These are phyloP conservation scores for Odontamblyopus rebecca DNA, from an alignment of 2,797 vertebrate species.

Conservation along the genomic window DNA sequence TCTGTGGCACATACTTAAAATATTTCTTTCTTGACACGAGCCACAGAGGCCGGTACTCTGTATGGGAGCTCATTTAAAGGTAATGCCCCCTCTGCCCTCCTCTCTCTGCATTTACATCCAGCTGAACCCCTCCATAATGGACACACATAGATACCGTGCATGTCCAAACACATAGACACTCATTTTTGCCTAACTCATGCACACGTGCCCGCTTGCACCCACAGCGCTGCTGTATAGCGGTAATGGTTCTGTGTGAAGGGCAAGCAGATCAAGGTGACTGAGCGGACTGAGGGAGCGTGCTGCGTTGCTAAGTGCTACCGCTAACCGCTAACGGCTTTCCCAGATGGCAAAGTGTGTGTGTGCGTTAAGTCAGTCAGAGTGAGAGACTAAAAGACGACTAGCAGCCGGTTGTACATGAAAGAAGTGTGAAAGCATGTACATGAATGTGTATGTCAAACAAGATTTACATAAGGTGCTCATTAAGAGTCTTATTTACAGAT, in stretches of 20 bases:
- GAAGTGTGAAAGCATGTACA: constrained; percentile 36
- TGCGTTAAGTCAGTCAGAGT: constrained; percentile 25
- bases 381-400: constrained; percentile 49
- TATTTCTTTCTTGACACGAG: constrained; percentile 22
- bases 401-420: constrained; percentile 37
- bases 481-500: constrained; percentile 14
- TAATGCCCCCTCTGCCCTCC: constrained; percentile 66
- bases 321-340: constrained; percentile 82
- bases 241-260: constrained; percentile 82
- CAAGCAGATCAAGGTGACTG: constrained; percentile 85
- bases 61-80: constrained; percentile 76
- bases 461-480: constrained; percentile 18
- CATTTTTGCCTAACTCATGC: constrained; percentile 35
- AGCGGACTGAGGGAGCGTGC: constrained; percentile 76
- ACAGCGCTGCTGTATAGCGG: constrained; percentile 67
- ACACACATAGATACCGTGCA: constrained; percentile 52
- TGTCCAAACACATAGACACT: constrained; percentile 53
- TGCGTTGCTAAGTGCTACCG: constrained; percentile 81
- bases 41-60: constrained; percentile 49
- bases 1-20: constrained; percentile 14
- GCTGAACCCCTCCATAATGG: constrained; percentile 70
- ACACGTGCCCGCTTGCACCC: constrained; percentile 54
- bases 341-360: constrained; percentile 72
- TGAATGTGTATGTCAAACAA: constrained; percentile 27
- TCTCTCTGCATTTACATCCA: constrained; percentile 74